Base-by-base conservation (phyloP, 2,888 invertebrate species). In the Loripinus fragilis region DNA sequence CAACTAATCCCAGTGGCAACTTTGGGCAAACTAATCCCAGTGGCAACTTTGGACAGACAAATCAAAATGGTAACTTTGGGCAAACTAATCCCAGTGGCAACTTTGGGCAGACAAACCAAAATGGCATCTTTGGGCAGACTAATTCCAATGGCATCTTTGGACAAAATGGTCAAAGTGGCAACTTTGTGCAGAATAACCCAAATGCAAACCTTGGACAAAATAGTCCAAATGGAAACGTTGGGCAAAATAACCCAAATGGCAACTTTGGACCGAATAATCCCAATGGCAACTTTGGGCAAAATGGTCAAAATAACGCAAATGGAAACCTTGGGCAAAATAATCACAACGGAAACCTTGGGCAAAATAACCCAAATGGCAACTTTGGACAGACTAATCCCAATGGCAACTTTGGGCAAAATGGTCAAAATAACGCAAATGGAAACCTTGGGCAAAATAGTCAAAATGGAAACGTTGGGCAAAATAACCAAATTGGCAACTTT, bases 101-200 rank as follows among this genome's bases (percentile, higher is more conserved):
- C 52, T 33, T 35, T 25, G 67, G 52, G 35, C 69, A 64, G 30
- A 66, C 52, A 20, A 30, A 35, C 33, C 28, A 41, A 28, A 28
- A 17, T 15, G 74, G 38, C 30, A 60, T 33, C 33, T 42, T 55
- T 60, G 65, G 48, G 30, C 55, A 68, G 33, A 74, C 42, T 69
- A 66, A 73, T 35, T 10, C 20, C 17, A 52, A 28, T 42, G 41
- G 33, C 45, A 50, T 33, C 35, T 28, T 41, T 20, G 73, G 35
- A 12, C 66, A 45, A 38, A 33, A 10, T 20, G 38, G 17, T 35
- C 38, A 38, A 55, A 50, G n/a, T n/a, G n/a, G n/a, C n/a, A n/a
- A n/a, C n/a, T n/a, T n/a, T n/a, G n/a, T n/a, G n/a, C n/a, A n/a
- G n/a, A n/a, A n/a, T n/a, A n/a, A n/a, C n/a, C n/a, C n/a, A n/a